These are phyloP conservation scores for Pangasianodon gigas DNA, from an alignment of 2,113 vertebrate genomes.

Conservation along the genomic window DNA sequence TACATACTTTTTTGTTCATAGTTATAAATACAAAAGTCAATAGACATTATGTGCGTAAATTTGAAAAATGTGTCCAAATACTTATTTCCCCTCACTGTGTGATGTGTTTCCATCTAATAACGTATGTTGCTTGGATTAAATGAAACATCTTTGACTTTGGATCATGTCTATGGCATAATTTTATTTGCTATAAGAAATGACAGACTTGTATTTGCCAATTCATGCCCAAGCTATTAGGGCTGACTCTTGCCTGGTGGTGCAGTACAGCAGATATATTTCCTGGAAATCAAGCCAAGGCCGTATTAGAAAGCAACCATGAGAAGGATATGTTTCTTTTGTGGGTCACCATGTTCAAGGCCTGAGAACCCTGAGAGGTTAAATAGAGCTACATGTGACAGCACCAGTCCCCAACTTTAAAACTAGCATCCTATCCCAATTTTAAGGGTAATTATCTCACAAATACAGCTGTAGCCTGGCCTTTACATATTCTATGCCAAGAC, in stretches of 20 bases:
- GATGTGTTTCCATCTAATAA: background rate
- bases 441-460: slow-evolving; percentile 64
- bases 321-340: slow-evolving; percentile 2
- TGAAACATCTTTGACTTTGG: background rate
- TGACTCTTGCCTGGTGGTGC: background rate
- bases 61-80: background rate
- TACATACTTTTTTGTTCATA: background rate
- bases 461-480: slow-evolving; percentile 56
- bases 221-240: background rate
- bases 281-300: background rate
- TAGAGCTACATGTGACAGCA: slow-evolving; percentile 45
- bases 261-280: background rate
- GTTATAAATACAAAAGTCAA: background rate
- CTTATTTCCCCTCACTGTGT: background rate
- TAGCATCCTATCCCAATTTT: slow-evolving; percentile 45
- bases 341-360: background rate
- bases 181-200: background rate
- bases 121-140: background rate
- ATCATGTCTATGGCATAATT: background rate
- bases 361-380: slow-evolving; percentile 15
- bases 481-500: slow-evolving; percentile 62
- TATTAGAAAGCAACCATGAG: background rate
- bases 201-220: background rate
- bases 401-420: slow-evolving; percentile 44
- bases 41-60: background rate